Base-by-base conservation (phyloP, 1,140 invertebrate genomes). In the Popillia japonica region DNA sequence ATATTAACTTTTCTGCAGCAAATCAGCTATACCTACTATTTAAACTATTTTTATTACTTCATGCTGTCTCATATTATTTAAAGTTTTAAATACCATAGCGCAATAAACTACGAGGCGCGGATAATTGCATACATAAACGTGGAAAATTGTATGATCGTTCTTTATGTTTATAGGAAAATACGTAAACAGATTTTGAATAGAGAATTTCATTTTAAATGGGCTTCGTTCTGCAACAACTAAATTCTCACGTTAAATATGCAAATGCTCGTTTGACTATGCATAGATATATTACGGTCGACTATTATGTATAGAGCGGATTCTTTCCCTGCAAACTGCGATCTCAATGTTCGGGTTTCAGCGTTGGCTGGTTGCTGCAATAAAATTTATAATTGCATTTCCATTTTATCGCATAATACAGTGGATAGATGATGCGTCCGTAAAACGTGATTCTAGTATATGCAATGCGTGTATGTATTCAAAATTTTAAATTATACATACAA, bases 381-480 rank as follows among this genome's bases (percentile, higher is more conserved):
- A 68, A 68, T 68, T 68, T 22, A 68, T 68, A 68, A 68, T 68
- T 68, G 61, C 61, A 68, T 68, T 68, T 68, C 61, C 61, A 68
- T 68, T 68, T 68, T 55, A 55, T 55, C 48, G 48, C 48, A 55
- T 55, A 55, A 55, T 55, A 17, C 14, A 55, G 17, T 17, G 48
- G 48, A 55, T 55, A n/a, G 48, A 55, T 55, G 48, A 17, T 17
- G 48, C 2, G 48, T 17, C 17, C 17, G 48, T 55, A 55, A n/a
- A 55, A 55, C 48, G 11, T 55, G 48, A 55, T n/a, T n/a, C 0
- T n/a, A 3, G 14, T 55, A 55, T 17, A 17, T 55, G 48, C 48
- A 55, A 55, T n/a, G 17, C 48, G 17, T 55, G 14, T n/a, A 48
- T 48, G 17, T 17, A 55, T 55, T 55, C 17, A 55, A 55, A 55